Evolutionary conservation across 2,888 invertebrate genomes (phyloP).

Genomic region (Xestoiulus laeticollis): DNA sequence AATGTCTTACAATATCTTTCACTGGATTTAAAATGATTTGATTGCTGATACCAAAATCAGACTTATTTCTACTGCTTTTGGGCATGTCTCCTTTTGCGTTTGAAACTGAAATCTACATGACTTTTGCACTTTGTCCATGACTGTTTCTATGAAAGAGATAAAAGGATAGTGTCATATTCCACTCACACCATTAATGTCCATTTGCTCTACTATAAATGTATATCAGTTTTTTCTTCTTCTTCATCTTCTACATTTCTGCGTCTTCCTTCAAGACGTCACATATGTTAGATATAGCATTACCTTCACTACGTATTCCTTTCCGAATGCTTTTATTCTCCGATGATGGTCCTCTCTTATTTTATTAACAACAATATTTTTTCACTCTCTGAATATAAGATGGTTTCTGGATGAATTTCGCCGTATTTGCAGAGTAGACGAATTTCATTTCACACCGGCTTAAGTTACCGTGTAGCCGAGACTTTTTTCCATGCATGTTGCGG

Average conservation of each 20-base stretch:
- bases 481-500: neutral
- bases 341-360: constrained; percentile 19
- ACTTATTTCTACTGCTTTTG: too few species aligned
- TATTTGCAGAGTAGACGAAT: neutral
- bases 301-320: neutral
- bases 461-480: neutral
- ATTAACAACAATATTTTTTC: constrained; percentile 20
- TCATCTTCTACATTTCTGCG: neutral
- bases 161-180: neutral
- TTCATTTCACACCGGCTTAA: neutral
- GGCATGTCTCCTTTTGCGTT: neutral
- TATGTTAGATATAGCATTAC: neutral
- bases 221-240: neutral
- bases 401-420: neutral
- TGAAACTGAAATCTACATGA: neutral
- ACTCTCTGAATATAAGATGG: neutral
- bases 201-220: neutral
- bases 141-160: neutral
- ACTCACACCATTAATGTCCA: neutral
- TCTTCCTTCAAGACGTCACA: neutral
- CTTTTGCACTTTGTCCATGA: neutral
- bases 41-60: too few species aligned
- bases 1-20: too few species aligned
- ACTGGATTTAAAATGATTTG: too few species aligned
- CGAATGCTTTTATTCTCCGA: neutral